Evolutionary conservation across 2,113 vertebrate genomes (phyloP).

Genomic region (Alectura lathami): DNA sequence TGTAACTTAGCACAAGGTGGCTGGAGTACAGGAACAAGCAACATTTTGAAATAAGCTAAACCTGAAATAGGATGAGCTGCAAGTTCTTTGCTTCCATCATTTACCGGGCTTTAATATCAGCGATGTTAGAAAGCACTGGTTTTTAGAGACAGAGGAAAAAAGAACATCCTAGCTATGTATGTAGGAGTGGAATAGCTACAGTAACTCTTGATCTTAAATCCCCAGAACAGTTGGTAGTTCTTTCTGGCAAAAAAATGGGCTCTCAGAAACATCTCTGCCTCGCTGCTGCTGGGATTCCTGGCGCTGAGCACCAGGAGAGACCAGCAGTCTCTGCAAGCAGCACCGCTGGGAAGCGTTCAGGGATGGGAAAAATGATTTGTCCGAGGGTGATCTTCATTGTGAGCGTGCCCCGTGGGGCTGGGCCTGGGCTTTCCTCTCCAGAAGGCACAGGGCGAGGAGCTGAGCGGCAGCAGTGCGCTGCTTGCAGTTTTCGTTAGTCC

Average conservation of each 20-base stretch:
- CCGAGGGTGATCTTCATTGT: no score
- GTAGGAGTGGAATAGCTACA: neutral
- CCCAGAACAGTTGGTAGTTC: neutral
- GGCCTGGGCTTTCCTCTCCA: neutral
- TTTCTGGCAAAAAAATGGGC: neutral
- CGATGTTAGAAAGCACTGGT: neutral
- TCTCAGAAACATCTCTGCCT: neutral
- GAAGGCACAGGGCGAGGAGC: neutral
- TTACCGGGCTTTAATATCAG: neutral
- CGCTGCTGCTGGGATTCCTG: neutral
- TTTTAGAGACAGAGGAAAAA: neutral
- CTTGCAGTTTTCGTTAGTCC: neutral
- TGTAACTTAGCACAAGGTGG: neutral
- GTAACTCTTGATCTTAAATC: neutral
- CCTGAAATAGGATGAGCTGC: neutral
- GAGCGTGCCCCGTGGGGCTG: accelerated
- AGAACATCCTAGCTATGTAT: neutral
- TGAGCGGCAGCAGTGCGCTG: neutral
- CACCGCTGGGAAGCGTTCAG: neutral
- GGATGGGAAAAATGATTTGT: neutral
- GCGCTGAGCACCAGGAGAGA: neutral
- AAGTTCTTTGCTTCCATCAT: neutral
- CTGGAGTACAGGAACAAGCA: neutral
- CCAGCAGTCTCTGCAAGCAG: neutral
- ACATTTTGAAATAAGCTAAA: neutral